Conservation (phyloP, 37 sponge, comb jelly and placozoan species). For the Halichondria panicea region DNA sequence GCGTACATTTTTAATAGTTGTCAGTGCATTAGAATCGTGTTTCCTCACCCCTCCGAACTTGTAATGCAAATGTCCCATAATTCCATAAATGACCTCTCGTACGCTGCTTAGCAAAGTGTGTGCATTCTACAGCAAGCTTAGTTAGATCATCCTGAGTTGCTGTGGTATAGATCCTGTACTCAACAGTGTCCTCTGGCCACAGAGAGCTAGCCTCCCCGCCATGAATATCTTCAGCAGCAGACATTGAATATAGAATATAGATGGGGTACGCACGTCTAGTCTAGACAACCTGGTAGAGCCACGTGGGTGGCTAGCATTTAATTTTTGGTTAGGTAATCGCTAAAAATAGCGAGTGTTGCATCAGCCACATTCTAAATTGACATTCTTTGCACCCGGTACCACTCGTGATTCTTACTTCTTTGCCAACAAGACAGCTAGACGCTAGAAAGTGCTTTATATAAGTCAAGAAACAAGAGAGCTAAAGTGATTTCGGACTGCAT, state of each 20-base stretch:
- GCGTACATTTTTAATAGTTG: not conserved
- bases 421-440: no score
- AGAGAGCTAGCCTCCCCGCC: not conserved
- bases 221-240: not conserved
- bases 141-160: not conserved
- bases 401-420: no score
- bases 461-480: no score
- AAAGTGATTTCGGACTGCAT: no score
- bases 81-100: constrained; percentile 54
- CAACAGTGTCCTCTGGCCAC: constrained; percentile 50
- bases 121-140: constrained; percentile 31
- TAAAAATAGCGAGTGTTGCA: constrained; percentile 55
- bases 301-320: not conserved
- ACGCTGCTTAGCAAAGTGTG: constrained; percentile 4
- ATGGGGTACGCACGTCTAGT: not conserved
- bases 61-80: constrained; percentile 30
- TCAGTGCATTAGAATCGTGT: not conserved
- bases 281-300: not conserved
- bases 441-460: no score
- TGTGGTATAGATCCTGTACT: constrained; percentile 52
- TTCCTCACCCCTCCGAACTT: constrained; percentile 3
- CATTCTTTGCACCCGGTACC: no score
- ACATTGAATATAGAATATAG: not conserved
- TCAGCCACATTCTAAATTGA: constrained; percentile 32
- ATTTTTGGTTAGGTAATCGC: constrained; percentile 21